Base-by-base conservation (phyloP, 2,888 invertebrate genomes). In the Noctua janthina region DNA sequence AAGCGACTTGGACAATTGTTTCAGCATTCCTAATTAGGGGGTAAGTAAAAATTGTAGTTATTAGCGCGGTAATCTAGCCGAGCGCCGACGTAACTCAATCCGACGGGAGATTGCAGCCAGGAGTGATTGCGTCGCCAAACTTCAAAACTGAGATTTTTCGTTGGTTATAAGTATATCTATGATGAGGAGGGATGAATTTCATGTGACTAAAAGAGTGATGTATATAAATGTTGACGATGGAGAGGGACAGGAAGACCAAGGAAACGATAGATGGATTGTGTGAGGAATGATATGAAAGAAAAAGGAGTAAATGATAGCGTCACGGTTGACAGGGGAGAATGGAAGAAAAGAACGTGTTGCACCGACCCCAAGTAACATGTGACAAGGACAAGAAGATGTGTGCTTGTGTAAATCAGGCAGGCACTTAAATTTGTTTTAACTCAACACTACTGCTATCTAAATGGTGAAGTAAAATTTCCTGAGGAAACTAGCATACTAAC, bases 51-150 rank as follows among this genome's bases (percentile, higher is more conserved):
- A 78, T 86, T 84, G 2, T 64, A 72, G 70, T 82, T 83, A 89
- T 88, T 89, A 89, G 56, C 62, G 69, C 43, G 11, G 85, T 87
- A 88, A 89, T 88, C 81, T 78, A 70, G 71, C 56, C 66, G 74
- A 70, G 54, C 81, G 78, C 23, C 20, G 74, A 29, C 72, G 20
- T 89, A 89, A 89, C 79, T 85, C 64, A 88, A 89, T 89, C 74
- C 70, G 4, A 49, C 2, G 46, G 46, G 49, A 81, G 77, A 89
- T 89, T 89, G 89, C 89, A 77, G 29, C 15, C 71, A 72, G 59
- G 46, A 29, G 35, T 68, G 66, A 77, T 84, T 81, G 70, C 84
- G 69, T 17, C 73, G 73, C 17, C 3, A 35, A 5, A 29, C 51
- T 72, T 67, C 29, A 66, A 80, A 82, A 85, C n/a, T 39, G 43